Percentiles rank a stretch among this genome's conserved stretches.
Evolutionary conservation across 2,113 vertebrate species (phyloP).

Genomic region (Pseudopodoces humilis): DNA sequence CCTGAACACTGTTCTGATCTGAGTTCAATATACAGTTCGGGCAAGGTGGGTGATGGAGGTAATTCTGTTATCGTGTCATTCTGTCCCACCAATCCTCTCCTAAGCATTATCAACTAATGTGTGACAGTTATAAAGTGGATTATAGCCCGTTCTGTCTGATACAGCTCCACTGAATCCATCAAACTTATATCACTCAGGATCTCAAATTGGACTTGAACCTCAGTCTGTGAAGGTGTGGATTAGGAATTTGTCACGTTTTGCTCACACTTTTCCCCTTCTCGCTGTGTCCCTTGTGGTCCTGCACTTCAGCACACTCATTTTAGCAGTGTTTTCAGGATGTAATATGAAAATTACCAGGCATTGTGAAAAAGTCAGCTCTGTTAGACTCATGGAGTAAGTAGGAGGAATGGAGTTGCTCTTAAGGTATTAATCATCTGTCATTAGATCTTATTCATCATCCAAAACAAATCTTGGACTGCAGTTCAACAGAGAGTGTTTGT

Average conservation of each 20-base stretch:
- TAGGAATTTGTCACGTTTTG: not conserved
- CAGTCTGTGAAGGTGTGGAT: not conserved
- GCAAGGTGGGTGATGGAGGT: not conserved
- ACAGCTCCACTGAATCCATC: slow-evolving; percentile 9
- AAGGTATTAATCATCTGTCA: slow-evolving; percentile 30
- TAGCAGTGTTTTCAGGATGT: not conserved
- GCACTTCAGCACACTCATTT: not conserved
- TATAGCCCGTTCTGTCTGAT: not conserved
- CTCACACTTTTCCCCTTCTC: not conserved
- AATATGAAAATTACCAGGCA: slow-evolving; percentile 35
- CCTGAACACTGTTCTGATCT: not conserved
- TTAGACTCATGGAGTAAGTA: slow-evolving; percentile 1
- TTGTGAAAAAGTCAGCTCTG: slow-evolving; percentile 47
- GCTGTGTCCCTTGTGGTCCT: not conserved
- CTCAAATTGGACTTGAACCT: slow-evolving; percentile 10
- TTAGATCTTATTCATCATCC: slow-evolving; percentile 20
- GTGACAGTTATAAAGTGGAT: slow-evolving; percentile 49
- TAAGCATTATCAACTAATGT: not conserved
- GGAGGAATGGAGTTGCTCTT: not conserved
- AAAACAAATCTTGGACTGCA: not conserved
- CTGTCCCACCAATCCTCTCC: not conserved
- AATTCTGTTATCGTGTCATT: slow-evolving; percentile 6
- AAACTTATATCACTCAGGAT: not conserved
- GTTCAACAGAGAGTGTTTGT: not conserved
- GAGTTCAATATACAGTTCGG: fast-evolving